Evolutionary conservation across 2,888 invertebrate species (phyloP).

Genomic region (Eupithecia insigniata): DNA sequence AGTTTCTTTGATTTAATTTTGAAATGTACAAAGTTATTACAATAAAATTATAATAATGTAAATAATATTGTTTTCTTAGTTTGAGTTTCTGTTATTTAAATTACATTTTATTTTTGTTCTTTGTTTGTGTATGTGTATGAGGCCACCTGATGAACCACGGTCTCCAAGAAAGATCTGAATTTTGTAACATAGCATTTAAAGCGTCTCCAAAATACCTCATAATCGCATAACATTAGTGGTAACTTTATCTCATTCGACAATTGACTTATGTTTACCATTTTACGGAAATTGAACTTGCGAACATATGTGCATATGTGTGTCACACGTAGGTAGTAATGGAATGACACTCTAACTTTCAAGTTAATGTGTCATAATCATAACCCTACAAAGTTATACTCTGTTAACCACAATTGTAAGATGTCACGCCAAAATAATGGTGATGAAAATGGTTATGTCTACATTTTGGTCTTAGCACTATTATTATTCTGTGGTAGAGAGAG

Average conservation of each 20-base stretch:
- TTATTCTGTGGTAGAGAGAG: too few species aligned
- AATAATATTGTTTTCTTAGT: too few species aligned
- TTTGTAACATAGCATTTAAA: neutral
- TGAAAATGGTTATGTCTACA: conserved; percentile 25
- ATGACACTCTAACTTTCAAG: conserved; percentile 24
- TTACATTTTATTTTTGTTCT: too few species aligned
- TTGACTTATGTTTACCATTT: neutral
- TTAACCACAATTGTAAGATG: conserved; percentile 43
- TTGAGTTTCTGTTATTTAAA: too few species aligned
- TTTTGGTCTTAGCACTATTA: too few species aligned
- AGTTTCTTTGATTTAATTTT: too few species aligned
- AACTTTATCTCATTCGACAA: neutral
- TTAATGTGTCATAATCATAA: conserved; percentile 42
- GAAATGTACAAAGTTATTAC: too few species aligned
- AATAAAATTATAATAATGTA: too few species aligned
- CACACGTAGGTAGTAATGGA: conserved; percentile 4
- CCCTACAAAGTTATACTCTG: conserved; percentile 48
- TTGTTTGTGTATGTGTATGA: too few species aligned
- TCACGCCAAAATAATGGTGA: conserved; percentile 27
- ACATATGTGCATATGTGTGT: neutral
- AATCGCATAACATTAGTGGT: neutral
- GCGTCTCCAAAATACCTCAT: neutral
- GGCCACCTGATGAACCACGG: too few species aligned
- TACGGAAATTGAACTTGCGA: neutral
- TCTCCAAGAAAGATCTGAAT: too few species aligned